A percentile compares a stretch with the other conserved stretches of the same genome.
Conservation (phyloP, 2,888 invertebrate genomes). For the Germaria angustata region DNA sequence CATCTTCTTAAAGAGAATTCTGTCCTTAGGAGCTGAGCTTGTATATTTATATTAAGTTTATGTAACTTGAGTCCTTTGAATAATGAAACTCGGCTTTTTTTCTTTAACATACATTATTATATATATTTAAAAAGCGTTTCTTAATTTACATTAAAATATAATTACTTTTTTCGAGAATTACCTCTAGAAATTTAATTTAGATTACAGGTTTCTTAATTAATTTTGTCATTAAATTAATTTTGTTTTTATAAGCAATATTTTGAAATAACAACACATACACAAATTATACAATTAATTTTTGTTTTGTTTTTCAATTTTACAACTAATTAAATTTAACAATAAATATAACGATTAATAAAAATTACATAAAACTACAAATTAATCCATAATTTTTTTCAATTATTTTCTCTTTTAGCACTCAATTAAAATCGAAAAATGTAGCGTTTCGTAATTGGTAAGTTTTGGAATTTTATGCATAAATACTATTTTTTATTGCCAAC, state of each 20-base stretch:
- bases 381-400: background rate
- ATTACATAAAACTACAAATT: slow-evolving; percentile 40
- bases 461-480: slow-evolving; percentile 6
- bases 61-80: no score
- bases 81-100: no score
- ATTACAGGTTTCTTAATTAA: slow-evolving; percentile 31
- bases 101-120: slow-evolving; percentile 28
- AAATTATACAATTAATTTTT: slow-evolving; percentile 24
- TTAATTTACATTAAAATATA: slow-evolving; percentile 43
- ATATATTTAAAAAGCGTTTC: slow-evolving; percentile 46
- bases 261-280: slow-evolving; percentile 33
- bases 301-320: slow-evolving; percentile 41
- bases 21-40: no score
- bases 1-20: no score
- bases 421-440: background rate
- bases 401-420: slow-evolving; percentile 6
- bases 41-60: no score
- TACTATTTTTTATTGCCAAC: slow-evolving; percentile 40
- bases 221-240: slow-evolving; percentile 12
- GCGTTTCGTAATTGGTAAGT: slow-evolving; percentile 6
- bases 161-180: slow-evolving; percentile 54
- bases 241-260: slow-evolving; percentile 30
- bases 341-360: slow-evolving; percentile 61
- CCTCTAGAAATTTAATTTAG: slow-evolving; percentile 2
- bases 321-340: slow-evolving; percentile 67